Conservation (phyloP, 2,888 invertebrate species). For the Osedax fenrisi region DNA sequence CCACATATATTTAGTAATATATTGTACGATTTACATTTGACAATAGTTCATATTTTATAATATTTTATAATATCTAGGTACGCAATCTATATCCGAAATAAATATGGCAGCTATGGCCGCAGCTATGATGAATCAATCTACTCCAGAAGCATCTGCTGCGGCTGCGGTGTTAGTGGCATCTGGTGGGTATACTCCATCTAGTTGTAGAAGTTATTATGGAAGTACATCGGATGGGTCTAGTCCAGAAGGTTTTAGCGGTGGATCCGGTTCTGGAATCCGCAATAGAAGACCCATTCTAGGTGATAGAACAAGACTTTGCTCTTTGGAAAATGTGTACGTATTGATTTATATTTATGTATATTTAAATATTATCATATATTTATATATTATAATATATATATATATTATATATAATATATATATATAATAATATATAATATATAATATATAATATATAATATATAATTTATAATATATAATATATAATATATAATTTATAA, state of each 20-base stretch:
- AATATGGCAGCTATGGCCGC: slow-evolving; percentile 15
- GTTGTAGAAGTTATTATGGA: neutral
- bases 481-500: too few relatives aligned
- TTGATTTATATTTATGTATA: neutral
- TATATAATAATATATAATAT: too few relatives aligned
- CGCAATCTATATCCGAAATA: neutral
- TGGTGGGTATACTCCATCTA: neutral
- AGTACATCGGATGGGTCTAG: neutral
- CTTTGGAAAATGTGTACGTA: neutral
- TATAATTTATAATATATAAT: too few relatives aligned
- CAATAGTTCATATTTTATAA: too few relatives aligned
- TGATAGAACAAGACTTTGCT: neutral
- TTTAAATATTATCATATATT: neutral
- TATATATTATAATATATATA: neutral
- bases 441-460: too few relatives aligned
- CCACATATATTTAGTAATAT: too few relatives aligned
- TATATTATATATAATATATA: too few relatives aligned
- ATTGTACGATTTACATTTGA: too few relatives aligned
- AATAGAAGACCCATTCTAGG: neutral
- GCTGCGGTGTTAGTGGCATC: neutral
- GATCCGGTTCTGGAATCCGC: neutral
- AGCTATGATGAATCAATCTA: slow-evolving; percentile 11
- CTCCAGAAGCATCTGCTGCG: slow-evolving; percentile 12
- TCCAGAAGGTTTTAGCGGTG: neutral
- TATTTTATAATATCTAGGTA: neutral